Conservation (phyloP, 2,797 vertebrate genomes). For the Schizopygopsis pylzovi region DNA sequence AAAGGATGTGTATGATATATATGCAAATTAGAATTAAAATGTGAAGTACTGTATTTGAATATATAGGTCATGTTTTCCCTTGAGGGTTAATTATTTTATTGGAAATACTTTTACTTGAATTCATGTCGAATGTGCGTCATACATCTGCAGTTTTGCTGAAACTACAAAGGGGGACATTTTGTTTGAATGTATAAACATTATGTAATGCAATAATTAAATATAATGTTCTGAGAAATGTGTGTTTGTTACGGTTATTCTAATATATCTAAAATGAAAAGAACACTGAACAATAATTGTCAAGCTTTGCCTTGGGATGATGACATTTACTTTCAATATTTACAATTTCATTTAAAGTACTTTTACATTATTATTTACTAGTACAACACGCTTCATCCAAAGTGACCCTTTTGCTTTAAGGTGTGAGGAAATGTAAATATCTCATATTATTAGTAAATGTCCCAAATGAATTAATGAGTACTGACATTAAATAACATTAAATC, state of each 20-base stretch:
- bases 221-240: background rate
- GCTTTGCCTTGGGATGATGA: background rate
- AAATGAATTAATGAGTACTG: background rate
- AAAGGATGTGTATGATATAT: background rate
- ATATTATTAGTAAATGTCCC: background rate
- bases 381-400: background rate
- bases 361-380: background rate
- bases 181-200: background rate
- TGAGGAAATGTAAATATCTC: background rate
- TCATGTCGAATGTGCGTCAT: background rate
- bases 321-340: background rate
- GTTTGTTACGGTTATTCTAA: background rate
- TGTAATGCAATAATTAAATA: constrained; percentile 4
- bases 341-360: background rate
- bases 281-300: background rate
- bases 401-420: background rate
- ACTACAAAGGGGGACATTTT: background rate
- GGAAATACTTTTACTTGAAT: constrained; percentile 4
- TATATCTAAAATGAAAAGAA: background rate
- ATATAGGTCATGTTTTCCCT: background rate
- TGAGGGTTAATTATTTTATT: constrained; percentile 1
- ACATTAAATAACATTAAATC: background rate
- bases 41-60: background rate
- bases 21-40: background rate
- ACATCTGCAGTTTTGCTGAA: background rate